Base-by-base conservation (phyloP, 2,113 vertebrate genomes). In the Pomatostomus ruficeps region DNA sequence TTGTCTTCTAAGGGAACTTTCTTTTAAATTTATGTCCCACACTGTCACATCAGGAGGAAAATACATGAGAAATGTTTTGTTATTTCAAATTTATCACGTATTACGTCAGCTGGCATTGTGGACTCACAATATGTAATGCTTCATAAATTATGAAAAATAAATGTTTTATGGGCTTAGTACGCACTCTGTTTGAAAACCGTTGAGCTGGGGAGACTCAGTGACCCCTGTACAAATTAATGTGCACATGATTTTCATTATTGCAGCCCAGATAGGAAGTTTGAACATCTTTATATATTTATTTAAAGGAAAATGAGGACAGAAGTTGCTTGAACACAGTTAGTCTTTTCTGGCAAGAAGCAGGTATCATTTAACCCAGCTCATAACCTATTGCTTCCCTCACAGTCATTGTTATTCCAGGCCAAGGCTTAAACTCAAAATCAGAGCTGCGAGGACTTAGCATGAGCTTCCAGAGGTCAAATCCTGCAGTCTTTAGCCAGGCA, bases 101-200 rank as follows among this genome's bases (percentile, higher is more conserved):
- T 97, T 97, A 97, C 95, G 89, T 97, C 97, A 97, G 95, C 82
- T 93, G 95, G 95, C 94, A 95, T 95, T 96, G 93, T 95, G 89
- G 91, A 55, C 86, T 92, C 89, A 95, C 92, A 95, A 93, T 97
- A 97, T 96, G 91, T 95, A 97, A 97, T 96, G 96, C 96, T 97
- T 96, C 95, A 97, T 97, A 97, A 97, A 97, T 97, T 97, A 96
- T 95, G 94, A 97, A 96, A 97, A 97, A 96, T 95, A 95, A 95
- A 96, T 95, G 95, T 63, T 97, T 96, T 91, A 92, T 93, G 86
- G 96, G 89, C 72, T 96, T 93, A 86, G 94, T 86, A 88, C 20
- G 3, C 88, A 95, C 94, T 84, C 93, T 82, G 92, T 94, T 92
- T 93, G 95, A 94, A 95, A 96, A 94, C 84, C 43, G 7, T 95